A percentile compares a stretch with the other conserved stretches of the same genome.
These are phyloP conservation scores for Cuculus canorus DNA, from an alignment of 2,797 vertebrate genomes.

Conservation along the genomic window DNA sequence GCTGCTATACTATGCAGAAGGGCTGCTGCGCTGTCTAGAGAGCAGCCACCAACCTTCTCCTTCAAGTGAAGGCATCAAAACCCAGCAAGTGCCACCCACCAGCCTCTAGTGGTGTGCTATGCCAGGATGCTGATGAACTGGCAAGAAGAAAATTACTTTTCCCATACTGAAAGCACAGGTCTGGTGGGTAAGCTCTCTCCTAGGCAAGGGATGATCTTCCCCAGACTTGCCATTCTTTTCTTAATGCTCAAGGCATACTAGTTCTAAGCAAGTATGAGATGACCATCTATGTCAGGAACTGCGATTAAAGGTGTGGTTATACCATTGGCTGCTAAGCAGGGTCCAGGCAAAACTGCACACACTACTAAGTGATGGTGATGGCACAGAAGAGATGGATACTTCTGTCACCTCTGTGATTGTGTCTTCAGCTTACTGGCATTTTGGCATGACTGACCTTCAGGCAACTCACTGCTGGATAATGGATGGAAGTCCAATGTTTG, in stretches of 20 bases:
- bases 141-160: background rate
- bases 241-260: background rate
- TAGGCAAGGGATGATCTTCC: background rate
- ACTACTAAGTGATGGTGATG: background rate
- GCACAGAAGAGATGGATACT: background rate
- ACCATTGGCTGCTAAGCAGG: background rate
- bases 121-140: background rate
- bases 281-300: background rate
- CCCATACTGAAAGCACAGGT: background rate
- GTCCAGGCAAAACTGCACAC: background rate
- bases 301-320: background rate
- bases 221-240: background rate
- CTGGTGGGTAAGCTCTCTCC: background rate
- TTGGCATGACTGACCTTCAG: background rate
- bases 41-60: fast-evolving
- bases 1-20: fast-evolving
- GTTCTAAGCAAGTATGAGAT: background rate
- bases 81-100: background rate
- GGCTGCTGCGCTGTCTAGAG: background rate
- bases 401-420: background rate
- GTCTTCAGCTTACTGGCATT: slow-evolving; percentile 28
- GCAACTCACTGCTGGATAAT: background rate
- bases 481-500: background rate
- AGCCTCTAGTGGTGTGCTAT: background rate
- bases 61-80: background rate